A percentile compares a stretch with the other conserved stretches of the same genome.
phyloP scores from a whole-genome alignment of 2,797 vertebrate species.

The Bradypus variegatus region DNA sequence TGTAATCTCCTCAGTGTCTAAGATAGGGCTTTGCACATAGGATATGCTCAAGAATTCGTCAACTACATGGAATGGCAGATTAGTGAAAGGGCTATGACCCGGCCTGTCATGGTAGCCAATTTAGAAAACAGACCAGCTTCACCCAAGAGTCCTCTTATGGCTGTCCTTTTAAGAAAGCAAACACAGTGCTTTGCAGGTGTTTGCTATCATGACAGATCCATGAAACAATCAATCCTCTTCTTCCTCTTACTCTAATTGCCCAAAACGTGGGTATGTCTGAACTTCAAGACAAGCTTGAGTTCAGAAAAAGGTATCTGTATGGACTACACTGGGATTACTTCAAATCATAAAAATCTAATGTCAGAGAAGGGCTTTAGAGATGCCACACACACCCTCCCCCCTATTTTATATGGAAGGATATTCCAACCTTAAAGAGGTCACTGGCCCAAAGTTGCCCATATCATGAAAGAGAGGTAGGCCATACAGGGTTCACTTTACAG shows the following conservation, averaged over 20 bases:
- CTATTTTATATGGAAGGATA: background rate
- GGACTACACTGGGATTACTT: background rate
- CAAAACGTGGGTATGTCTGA: background rate
- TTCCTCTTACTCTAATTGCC: background rate
- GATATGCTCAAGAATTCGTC: background rate
- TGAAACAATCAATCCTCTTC: background rate
- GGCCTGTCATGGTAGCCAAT: background rate
- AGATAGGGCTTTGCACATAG: background rate
- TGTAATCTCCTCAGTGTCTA: background rate
- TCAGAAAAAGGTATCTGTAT: background rate
- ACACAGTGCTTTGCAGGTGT: background rate
- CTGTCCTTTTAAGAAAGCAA: background rate
- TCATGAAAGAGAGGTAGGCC: background rate
- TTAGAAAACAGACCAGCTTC: background rate
- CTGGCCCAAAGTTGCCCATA: background rate
- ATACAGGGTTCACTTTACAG: fast-evolving
- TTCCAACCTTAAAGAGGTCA: background rate
- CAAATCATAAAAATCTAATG: background rate
- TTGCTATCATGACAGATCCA: background rate
- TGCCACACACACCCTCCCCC: background rate
- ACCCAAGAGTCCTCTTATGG: background rate
- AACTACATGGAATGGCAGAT: background rate
- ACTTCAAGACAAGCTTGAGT: background rate
- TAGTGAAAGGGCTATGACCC: background rate
- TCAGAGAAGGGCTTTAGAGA: background rate